Evolutionary conservation across 1,140 invertebrate species (phyloP).

Genomic region (Coboldia fuscipes): DNA sequence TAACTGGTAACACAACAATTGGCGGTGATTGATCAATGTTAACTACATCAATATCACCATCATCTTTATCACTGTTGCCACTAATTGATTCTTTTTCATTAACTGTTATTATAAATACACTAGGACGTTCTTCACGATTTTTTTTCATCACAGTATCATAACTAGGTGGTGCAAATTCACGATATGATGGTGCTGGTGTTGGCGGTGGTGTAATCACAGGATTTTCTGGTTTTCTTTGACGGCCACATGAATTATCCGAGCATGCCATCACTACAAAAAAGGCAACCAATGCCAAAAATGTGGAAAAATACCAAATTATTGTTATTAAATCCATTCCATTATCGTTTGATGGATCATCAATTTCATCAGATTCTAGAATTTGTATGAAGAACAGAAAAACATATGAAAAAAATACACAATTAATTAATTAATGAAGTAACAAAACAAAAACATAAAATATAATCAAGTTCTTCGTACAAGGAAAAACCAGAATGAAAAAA

Average conservation of each 20-base stretch:
- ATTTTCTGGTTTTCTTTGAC: slow-evolving; percentile 7
- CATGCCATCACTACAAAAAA: slow-evolving; percentile 21
- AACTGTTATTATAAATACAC: slow-evolving; percentile 18
- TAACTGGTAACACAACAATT: too few species aligned
- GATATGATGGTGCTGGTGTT: slow-evolving; percentile 19
- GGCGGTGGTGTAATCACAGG: slow-evolving; percentile 7
- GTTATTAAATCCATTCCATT: slow-evolving; percentile 21
- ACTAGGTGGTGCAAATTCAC: slow-evolving; percentile 19
- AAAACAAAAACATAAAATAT: too few species aligned
- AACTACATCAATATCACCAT: too few species aligned
- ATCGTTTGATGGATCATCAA: too few species aligned
- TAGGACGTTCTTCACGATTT: slow-evolving; percentile 14
- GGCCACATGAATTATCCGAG: slow-evolving; percentile 13
- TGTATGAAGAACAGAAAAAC: too few species aligned
- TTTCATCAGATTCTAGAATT: too few species aligned
- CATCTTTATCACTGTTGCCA: background rate
- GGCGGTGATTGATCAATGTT: too few species aligned
- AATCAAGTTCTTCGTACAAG: too few species aligned
- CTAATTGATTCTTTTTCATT: slow-evolving; percentile 1
- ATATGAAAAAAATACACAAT: too few species aligned
- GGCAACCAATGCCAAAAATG: slow-evolving; percentile 16
- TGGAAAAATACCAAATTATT: slow-evolving; percentile 20
- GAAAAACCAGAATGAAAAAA: too few species aligned
- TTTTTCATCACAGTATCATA: slow-evolving; percentile 19
- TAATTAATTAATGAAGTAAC: too few species aligned